These are phyloP conservation scores for Todiramphus saurophagus DNA, from an alignment of 2,113 vertebrate genomes.

Conservation along the genomic window DNA sequence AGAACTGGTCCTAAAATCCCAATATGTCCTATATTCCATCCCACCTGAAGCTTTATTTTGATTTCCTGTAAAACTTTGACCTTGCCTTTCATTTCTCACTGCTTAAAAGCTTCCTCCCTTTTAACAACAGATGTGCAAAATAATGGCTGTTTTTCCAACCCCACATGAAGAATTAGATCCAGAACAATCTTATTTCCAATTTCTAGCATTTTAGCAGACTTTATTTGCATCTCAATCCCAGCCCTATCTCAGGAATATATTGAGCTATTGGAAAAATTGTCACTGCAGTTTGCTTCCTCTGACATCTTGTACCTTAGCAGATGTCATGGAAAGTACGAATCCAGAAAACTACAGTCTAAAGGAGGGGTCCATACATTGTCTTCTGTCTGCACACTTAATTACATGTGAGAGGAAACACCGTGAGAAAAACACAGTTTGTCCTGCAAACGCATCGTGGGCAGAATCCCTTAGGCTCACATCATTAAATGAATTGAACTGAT, in stretches of 20 bases:
- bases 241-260: background rate
- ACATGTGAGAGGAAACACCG: background rate
- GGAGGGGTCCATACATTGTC: background rate
- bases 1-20: background rate
- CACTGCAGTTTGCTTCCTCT: background rate
- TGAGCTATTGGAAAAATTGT: background rate
- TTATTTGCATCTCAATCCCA: background rate
- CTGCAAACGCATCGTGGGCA: background rate
- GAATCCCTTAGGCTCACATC: background rate
- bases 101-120: background rate
- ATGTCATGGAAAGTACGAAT: background rate
- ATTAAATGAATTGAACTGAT: background rate
- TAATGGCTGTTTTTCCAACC: background rate
- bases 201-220: background rate
- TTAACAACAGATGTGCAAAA: background rate
- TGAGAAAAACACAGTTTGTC: background rate
- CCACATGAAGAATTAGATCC: background rate
- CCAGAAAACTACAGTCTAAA: background rate
- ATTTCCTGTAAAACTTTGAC: background rate
- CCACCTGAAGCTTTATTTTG: background rate
- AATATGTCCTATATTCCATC: background rate
- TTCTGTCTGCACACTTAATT: background rate
- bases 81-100: background rate
- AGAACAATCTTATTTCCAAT: background rate
- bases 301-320: background rate